These are phyloP conservation scores for Turdus rufiventris DNA, from an alignment of 2,113 vertebrate species.

Conservation along the genomic window DNA sequence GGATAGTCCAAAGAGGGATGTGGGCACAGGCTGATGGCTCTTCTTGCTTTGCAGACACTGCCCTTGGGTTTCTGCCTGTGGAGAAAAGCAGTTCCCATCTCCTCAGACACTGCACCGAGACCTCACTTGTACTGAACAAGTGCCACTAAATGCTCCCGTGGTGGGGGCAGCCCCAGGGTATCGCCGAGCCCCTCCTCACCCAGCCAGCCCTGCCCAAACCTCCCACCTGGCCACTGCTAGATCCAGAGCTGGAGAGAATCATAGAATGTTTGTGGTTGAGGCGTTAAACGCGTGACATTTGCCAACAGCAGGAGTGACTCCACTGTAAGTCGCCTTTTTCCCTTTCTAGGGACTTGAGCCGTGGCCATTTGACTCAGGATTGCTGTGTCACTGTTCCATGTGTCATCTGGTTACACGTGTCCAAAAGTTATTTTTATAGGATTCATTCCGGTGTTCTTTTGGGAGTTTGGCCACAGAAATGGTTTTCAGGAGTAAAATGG, in stretches of 20 bases:
- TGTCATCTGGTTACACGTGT: not conserved
- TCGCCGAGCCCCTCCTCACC: not conserved
- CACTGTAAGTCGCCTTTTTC: not conserved
- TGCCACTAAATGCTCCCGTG: conserved; percentile 15
- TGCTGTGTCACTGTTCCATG: not conserved
- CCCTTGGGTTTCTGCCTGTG: not conserved
- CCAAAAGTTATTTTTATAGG: conserved; percentile 14
- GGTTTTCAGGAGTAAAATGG: conserved; percentile 24
- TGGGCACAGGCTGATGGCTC: not conserved
- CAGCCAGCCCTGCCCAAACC: not conserved
- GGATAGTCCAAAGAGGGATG: not conserved
- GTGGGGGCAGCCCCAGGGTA: not conserved
- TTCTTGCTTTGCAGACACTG: not conserved
- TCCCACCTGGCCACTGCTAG: not conserved
- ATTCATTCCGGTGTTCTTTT: not conserved
- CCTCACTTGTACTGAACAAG: conserved; percentile 21
- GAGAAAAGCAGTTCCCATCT: not conserved
- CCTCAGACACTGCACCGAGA: not conserved
- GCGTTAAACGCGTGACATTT: not conserved
- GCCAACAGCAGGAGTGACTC: not conserved
- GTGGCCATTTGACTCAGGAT: conserved; percentile 47
- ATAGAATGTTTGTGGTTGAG: not conserved
- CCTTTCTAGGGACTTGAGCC: not conserved
- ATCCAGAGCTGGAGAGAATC: not conserved
- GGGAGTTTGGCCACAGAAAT: not conserved